phyloP scores from a whole-genome alignment of 2,113 vertebrate species.

The Tachuris rubrigastra region DNA sequence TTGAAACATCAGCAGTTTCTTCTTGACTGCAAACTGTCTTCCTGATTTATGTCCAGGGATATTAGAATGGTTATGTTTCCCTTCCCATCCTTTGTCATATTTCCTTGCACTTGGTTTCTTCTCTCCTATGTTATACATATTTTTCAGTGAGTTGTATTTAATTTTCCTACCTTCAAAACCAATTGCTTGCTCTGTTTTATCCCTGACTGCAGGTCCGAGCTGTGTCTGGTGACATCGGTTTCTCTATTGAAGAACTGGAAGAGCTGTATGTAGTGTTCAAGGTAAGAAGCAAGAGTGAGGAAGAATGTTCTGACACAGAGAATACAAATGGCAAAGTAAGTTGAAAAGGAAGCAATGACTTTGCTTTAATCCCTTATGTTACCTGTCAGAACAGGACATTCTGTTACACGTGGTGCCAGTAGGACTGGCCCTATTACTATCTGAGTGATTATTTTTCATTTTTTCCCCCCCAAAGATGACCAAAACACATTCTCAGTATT shows the following conservation, averaged over 20 bases:
- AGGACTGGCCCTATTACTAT: not conserved
- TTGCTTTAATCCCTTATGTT: not conserved
- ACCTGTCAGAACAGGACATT: not conserved
- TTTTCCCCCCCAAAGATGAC: not conserved
- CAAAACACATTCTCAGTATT: not conserved
- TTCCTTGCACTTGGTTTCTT: not conserved
- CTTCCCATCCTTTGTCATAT: not conserved
- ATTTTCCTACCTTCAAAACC: not conserved
- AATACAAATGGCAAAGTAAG: not conserved
- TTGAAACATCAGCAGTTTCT: not conserved
- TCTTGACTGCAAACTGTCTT: not conserved
- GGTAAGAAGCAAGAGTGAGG: constrained; percentile 70
- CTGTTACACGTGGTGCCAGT: not conserved
- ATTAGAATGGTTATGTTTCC: not conserved
- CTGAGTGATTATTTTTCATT: not conserved
- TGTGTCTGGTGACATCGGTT: constrained; percentile 91
- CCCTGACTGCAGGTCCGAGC: constrained; percentile 84
- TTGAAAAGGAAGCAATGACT: not conserved
- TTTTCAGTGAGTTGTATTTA: not conserved
- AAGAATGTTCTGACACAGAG: not conserved
- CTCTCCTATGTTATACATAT: not conserved
- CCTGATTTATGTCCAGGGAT: not conserved
- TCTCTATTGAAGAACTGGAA: constrained; percentile 93
- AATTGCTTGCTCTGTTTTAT: not conserved
- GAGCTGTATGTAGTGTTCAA: constrained; percentile 96